phyloP scores from a whole-genome alignment of 2,888 invertebrate species.

The Cephus sareptanus region DNA sequence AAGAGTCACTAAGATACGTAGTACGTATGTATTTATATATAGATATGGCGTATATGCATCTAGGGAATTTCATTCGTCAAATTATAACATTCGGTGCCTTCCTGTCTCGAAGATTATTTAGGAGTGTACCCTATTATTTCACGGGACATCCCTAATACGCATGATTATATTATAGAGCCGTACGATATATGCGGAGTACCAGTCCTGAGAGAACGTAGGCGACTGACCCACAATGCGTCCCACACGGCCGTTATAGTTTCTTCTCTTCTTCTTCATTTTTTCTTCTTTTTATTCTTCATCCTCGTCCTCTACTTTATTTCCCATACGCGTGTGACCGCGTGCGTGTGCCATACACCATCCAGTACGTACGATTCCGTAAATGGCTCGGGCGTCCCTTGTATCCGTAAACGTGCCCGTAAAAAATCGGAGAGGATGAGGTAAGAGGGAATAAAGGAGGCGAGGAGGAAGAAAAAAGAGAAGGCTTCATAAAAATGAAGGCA shows the following conservation, averaged over 20 bases:
- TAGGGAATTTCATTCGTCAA: background rate
- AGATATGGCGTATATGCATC: background rate
- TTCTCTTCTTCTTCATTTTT: constrained; percentile 10
- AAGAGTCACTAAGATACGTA: background rate
- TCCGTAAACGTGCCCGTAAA: background rate
- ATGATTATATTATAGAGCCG: background rate
- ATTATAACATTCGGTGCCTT: background rate
- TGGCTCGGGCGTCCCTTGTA: background rate
- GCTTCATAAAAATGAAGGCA: background rate
- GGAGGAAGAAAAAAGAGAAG: background rate
- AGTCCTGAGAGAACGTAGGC: constrained; percentile 33
- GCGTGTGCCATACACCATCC: background rate
- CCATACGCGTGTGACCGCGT: background rate
- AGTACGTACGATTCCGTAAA: background rate
- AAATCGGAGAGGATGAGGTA: background rate
- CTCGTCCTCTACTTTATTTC: background rate
- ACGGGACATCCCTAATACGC: background rate
- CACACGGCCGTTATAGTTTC: constrained; percentile 39
- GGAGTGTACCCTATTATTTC: background rate
- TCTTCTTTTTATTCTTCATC: background rate
- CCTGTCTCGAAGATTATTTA: background rate
- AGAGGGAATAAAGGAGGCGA: background rate
- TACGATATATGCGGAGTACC: background rate
- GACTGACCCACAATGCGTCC: constrained; percentile 46
- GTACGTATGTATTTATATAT: background rate